phyloP scores from a whole-genome alignment of 1,140 invertebrate species.

The Lucilia sericata region DNA sequence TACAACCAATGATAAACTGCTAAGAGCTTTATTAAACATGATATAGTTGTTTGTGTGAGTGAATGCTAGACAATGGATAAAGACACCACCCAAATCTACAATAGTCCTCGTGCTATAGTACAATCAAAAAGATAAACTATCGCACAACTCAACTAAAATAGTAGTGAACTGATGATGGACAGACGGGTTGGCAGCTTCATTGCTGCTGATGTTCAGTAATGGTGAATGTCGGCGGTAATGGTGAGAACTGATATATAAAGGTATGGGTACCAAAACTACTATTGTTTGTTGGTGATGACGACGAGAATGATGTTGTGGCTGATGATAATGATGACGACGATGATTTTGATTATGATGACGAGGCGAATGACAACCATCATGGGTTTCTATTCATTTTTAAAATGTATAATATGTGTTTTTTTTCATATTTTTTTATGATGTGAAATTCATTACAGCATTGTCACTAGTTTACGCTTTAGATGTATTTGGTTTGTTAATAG shows the following conservation, averaged over 20 bases:
- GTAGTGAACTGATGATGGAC: slow-evolving; percentile 10
- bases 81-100: neutral
- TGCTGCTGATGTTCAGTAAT: neutral
- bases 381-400: neutral
- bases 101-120: neutral
- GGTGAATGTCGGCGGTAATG: neutral
- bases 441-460: slow-evolving; percentile 1
- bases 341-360: slow-evolving; percentile 31
- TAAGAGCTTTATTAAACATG: slow-evolving; percentile 32
- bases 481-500: too few species aligned
- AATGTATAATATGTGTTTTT: neutral
- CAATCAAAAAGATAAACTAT: neutral
- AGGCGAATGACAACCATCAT: slow-evolving; percentile 39
- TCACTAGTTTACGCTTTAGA: neutral
- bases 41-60: neutral
- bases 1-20: slow-evolving; percentile 30
- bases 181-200: slow-evolving; percentile 2
- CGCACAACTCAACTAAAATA: neutral
- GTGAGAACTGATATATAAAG: neutral
- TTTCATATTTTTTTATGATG: neutral
- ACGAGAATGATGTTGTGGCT: neutral
- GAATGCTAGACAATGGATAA: neutral
- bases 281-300: neutral
- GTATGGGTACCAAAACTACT: too few species aligned
- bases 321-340: neutral